Base-by-base conservation (phyloP, 2,113 vertebrate species). In the Gyps fulvus region DNA sequence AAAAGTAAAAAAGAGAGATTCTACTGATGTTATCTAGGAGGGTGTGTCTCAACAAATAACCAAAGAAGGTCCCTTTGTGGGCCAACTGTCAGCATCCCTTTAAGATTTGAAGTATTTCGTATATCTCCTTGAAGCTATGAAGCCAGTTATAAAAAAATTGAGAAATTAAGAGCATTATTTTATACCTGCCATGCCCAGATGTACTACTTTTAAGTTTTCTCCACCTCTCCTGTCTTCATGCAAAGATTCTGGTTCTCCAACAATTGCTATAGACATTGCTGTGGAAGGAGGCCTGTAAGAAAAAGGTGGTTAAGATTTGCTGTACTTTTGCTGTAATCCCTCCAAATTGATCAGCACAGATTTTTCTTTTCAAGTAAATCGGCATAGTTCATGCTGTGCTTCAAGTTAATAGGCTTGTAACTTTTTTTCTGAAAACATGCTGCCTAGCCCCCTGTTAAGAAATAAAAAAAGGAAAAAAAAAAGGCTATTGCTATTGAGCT, bases 161-260 rank as follows among this genome's bases (percentile, higher is more conserved):
- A 73, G 66, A 84, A 84, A 42, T 32, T 32, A 52, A 38, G 17
- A 91, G 12, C 11, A 26, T 76, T 55, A 32, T 73, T 67, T 27
- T 90, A 34, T 98, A 98, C 99, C 97, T 97, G 97, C 97, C 79
- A 98, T 96, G 73, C 98, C 98, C 89, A 97, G 97, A 50, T 97
- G 97, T 79, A 98, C 85, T 80, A 95, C 88, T 94, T 98, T 98
- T 89, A 99, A 90, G 16, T 98, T 97, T 94, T 99, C 98, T 79
- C 99, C 98, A 61, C 99, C 99, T 95, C 99, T 99, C 80, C 99
- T 98, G 69, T 99, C 99, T 97, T 99, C 98, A 59, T 98, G 98
- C 80, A 99, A 98, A 95, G 97, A 98, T 89, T 99, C 98, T 22
- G 98, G 89, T 91, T 99, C 98, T 63, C 98, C 97, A 85, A 98